Conservation (phyloP, 2,797 vertebrate species). For the Xenops minutus region DNA sequence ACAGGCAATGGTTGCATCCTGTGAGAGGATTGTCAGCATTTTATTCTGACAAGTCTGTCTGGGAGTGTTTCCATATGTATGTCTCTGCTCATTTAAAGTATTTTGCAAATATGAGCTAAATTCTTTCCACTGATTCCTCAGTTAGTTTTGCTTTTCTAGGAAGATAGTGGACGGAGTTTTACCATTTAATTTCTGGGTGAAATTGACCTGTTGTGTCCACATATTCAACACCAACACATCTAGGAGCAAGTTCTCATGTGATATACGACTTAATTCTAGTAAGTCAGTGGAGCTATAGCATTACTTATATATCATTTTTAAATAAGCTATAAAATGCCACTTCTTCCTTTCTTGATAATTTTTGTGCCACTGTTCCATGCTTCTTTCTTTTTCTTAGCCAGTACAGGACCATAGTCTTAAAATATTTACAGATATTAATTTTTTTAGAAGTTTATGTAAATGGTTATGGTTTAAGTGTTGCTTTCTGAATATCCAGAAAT, state of each 20-base stretch:
- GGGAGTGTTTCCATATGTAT: background rate
- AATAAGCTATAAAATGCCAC: background rate
- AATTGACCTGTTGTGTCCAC: accelerated
- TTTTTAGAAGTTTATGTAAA: background rate
- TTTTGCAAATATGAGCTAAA: background rate
- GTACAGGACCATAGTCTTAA: background rate
- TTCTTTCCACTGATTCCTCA: background rate
- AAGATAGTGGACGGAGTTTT: background rate
- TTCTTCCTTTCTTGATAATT: background rate
- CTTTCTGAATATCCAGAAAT: background rate
- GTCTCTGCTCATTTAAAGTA: background rate
- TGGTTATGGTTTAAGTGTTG: background rate
- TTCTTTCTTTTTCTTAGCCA: background rate
- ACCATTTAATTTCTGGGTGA: background rate
- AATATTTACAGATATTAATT: background rate
- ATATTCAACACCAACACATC: background rate
- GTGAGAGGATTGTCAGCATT: background rate
- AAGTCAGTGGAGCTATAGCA: background rate
- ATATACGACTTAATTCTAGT: background rate
- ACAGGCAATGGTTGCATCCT: background rate
- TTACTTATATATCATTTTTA: background rate
- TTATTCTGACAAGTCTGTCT: background rate
- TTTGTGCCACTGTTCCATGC: background rate
- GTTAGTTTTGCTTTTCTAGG: background rate
- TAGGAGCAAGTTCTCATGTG: background rate